Evolutionary conservation across 2,888 invertebrate genomes (phyloP).

Genomic region (Protodeltote pygarga): DNA sequence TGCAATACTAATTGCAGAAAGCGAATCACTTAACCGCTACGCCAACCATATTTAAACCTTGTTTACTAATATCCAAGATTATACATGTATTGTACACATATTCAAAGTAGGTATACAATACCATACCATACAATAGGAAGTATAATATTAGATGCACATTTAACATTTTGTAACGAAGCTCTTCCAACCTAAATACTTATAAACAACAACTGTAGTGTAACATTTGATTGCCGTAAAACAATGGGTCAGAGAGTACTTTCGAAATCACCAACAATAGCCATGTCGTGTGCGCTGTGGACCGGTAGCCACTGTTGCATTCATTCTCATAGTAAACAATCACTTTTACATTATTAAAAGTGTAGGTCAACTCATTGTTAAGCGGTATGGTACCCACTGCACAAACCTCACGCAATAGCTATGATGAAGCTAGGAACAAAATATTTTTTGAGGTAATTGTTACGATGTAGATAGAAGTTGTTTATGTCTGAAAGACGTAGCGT

Average conservation of each 20-base stretch:
- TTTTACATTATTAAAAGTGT: slow-evolving; percentile 67
- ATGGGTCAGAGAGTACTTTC: slow-evolving; percentile 74
- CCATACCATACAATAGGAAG: too few relatives aligned
- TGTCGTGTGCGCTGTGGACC: slow-evolving; percentile 58
- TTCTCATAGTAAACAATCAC: slow-evolving; percentile 77
- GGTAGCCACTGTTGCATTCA: slow-evolving; percentile 61
- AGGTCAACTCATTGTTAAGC: slow-evolving; percentile 70
- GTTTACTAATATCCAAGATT: too few relatives aligned
- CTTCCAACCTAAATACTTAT: slow-evolving; percentile 31
- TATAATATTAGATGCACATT: too few relatives aligned
- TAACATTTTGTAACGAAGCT: too few relatives aligned
- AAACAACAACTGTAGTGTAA: slow-evolving; percentile 61
- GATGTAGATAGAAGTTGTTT: slow-evolving; percentile 27
- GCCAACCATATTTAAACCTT: too few relatives aligned
- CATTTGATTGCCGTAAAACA: slow-evolving; percentile 70
- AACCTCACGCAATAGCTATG: slow-evolving; percentile 46
- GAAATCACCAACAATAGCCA: slow-evolving; percentile 68
- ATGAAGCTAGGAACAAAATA: slow-evolving; percentile 44
- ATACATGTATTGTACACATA: too few relatives aligned
- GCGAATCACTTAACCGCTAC: too few relatives aligned
- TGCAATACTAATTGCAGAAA: too few relatives aligned
- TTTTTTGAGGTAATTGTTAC: slow-evolving; percentile 37
- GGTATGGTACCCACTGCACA: slow-evolving; percentile 40
- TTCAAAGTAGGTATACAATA: too few relatives aligned
- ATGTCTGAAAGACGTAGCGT: slow-evolving; percentile 18